These are phyloP conservation scores for Drosophila algonquin DNA, from an alignment of 2,888 invertebrate species.

Conservation along the genomic window DNA sequence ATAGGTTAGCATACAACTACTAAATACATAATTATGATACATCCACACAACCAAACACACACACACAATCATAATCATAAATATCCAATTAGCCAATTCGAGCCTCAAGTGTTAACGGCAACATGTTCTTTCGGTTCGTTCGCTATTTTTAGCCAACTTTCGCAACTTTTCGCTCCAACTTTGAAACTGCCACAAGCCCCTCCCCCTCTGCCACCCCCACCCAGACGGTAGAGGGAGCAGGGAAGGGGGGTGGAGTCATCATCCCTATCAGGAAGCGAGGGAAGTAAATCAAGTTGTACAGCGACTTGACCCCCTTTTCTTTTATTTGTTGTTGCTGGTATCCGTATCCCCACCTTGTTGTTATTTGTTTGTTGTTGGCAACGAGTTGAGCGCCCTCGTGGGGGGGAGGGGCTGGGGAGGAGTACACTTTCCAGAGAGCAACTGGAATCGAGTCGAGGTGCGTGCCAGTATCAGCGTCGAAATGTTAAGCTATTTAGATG, in stretches of 20 bases:
- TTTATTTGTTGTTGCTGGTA: conserved; percentile 33
- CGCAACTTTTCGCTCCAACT: conserved; percentile 78
- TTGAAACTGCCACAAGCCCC: conserved; percentile 51
- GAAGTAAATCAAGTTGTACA: conserved; percentile 76
- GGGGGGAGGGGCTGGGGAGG: no score
- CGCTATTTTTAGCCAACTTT: conserved; percentile 73
- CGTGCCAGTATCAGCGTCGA: conserved; percentile 61
- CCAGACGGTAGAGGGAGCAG: neutral
- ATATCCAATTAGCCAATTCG: conserved; percentile 74
- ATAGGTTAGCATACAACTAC: conserved; percentile 58
- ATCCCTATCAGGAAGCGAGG: conserved; percentile 32
- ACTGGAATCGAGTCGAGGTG: conserved; percentile 44
- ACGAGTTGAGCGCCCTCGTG: conserved; percentile 76
- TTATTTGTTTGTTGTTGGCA: conserved; percentile 78
- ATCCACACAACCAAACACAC: conserved; percentile 13
- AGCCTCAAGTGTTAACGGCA: conserved; percentile 77
- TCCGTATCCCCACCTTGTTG: conserved; percentile 26
- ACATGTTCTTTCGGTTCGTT: conserved; percentile 60
- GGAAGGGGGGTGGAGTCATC: conserved; percentile 34
- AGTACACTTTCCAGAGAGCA: conserved; percentile 21
- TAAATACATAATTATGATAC: conserved; percentile 37
- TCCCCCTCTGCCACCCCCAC: neutral
- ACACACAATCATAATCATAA: conserved; percentile 58
- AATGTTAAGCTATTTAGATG: conserved; percentile 38
- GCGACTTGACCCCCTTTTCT: conserved; percentile 74